A percentile compares a stretch with the other conserved stretches of the same genome.
Evolutionary conservation across 2,888 invertebrate species (phyloP).

Genomic region (Selenia dentaria): DNA sequence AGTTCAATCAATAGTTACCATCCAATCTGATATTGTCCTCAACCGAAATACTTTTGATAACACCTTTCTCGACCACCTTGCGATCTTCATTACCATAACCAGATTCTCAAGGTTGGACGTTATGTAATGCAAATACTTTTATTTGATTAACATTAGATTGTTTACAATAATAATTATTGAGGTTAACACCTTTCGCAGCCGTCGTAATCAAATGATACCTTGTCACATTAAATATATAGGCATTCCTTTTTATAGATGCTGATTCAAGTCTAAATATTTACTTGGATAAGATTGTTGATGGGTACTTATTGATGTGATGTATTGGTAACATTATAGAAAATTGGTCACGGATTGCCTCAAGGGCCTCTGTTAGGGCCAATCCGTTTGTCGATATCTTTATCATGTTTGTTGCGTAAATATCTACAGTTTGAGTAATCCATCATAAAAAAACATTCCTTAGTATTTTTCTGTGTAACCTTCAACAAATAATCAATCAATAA

Average conservation of each 20-base stretch:
- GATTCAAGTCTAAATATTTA: neutral
- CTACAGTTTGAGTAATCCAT: slow-evolving; percentile 7
- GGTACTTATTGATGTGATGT: neutral
- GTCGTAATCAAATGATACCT: neutral
- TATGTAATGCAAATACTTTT: slow-evolving; percentile 27
- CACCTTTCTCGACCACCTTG: slow-evolving; percentile 20
- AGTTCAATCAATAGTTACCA: too few species aligned
- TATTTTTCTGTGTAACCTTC: too few species aligned
- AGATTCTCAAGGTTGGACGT: slow-evolving; percentile 25
- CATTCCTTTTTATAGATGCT: neutral
- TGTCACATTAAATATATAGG: slow-evolving; percentile 2
- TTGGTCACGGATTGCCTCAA: slow-evolving; percentile 10
- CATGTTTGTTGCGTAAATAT: slow-evolving; percentile 4
- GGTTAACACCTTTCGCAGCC: slow-evolving; percentile 15
- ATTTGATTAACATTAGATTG: slow-evolving; percentile 28
- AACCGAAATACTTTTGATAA: slow-evolving; percentile 4
- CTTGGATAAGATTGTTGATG: neutral
- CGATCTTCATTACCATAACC: slow-evolving; percentile 22
- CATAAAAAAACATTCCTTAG: neutral
- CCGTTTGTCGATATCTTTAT: slow-evolving; percentile 11
- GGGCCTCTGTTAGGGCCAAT: slow-evolving; percentile 4
- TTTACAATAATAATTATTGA: slow-evolving; percentile 28
- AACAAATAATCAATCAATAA: too few species aligned
- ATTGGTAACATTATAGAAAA: too few species aligned
- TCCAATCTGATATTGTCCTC: too few species aligned